phyloP scores from a whole-genome alignment of 2,888 invertebrate species.

The Hetaerina titia region DNA sequence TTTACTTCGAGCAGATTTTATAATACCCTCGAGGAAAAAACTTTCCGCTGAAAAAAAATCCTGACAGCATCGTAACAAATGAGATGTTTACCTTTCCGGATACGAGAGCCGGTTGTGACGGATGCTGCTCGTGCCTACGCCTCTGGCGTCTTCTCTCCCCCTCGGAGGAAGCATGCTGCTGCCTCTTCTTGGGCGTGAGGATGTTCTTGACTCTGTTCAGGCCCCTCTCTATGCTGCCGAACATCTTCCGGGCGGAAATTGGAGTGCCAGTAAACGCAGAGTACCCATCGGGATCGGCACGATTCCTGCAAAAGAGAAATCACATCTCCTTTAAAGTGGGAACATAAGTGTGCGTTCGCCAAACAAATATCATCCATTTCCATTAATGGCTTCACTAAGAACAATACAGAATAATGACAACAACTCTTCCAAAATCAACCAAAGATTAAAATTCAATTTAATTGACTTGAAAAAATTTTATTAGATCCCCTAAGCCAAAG shows the following conservation, averaged over 20 bases:
- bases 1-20: background rate
- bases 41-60: background rate
- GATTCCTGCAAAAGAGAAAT: conserved; percentile 30
- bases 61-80: background rate
- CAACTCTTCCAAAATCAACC: no score
- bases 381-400: no score
- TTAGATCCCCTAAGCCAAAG: no score
- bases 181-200: conserved; percentile 82
- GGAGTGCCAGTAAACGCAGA: conserved; percentile 74
- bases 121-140: conserved; percentile 69
- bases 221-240: conserved; percentile 85
- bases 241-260: conserved; percentile 81
- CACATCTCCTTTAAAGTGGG: no score
- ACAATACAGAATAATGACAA: no score
- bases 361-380: no score
- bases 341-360: no score
- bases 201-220: conserved; percentile 84
- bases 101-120: conserved; percentile 77
- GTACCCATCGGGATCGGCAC: background rate
- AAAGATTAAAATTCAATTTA: no score
- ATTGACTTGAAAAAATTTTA: no score
- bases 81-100: conserved; percentile 77
- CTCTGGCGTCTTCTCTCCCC: background rate
- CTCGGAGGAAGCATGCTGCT: conserved; percentile 73
- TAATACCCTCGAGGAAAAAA: background rate